These are phyloP conservation scores for Bubo blakistoni DNA, from an alignment of 2,113 vertebrate species.

Conservation along the genomic window DNA sequence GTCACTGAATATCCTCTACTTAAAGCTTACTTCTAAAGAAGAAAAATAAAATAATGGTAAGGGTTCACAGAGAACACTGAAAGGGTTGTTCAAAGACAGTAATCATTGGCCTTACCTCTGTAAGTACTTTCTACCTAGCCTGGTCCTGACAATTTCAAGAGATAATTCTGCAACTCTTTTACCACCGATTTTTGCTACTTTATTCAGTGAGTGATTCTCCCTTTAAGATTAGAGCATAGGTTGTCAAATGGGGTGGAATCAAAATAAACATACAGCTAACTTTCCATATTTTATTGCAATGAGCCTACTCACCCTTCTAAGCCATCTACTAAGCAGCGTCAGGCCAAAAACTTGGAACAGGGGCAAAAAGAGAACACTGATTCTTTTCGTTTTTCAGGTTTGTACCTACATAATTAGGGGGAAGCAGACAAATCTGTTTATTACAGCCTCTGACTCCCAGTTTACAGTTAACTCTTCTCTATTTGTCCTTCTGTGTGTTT, in stretches of 20 bases:
- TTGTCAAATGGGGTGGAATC: not conserved
- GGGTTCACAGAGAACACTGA: not conserved
- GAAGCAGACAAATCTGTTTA: not conserved
- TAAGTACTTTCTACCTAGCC: not conserved
- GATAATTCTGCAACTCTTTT: not conserved
- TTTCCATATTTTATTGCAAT: not conserved
- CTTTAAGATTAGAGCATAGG: not conserved
- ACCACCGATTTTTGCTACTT: not conserved
- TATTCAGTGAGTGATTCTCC: not conserved
- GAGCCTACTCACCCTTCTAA: not conserved
- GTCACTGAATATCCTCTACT: not conserved
- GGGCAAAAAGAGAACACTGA: rapidly evolving
- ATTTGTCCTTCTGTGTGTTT: not conserved
- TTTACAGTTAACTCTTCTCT: not conserved
- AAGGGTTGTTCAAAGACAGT: not conserved
- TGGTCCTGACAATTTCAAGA: not conserved
- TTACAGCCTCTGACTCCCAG: not conserved
- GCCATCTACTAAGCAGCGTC: not conserved
- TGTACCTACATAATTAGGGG: not conserved
- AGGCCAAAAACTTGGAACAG: not conserved
- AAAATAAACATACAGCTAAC: not conserved
- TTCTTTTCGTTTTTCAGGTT: not conserved
- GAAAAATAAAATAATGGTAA: no score
- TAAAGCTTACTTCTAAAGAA: not conserved
- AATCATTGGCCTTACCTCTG: not conserved